phyloP scores from a whole-genome alignment of 2,797 vertebrate species.

The Anomalospiza imberbis region DNA sequence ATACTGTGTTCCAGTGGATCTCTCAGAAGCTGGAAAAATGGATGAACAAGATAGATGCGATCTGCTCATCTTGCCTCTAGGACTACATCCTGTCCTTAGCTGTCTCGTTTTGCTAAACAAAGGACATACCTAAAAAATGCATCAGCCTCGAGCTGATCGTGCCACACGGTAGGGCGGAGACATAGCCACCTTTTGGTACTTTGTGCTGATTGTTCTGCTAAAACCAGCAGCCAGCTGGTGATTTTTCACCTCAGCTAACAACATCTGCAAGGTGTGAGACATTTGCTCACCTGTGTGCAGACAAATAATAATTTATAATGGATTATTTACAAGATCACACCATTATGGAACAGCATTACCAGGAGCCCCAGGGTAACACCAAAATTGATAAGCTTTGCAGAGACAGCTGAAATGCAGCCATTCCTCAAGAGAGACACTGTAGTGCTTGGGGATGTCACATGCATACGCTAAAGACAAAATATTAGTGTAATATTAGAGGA shows the following conservation, averaged over 20 bases:
- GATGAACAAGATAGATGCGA: not conserved
- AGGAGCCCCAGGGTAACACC: not conserved
- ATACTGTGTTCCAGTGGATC: constrained; percentile 13
- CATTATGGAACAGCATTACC: not conserved
- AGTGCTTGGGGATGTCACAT: not conserved
- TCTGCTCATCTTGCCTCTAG: not conserved
- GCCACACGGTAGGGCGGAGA: not conserved
- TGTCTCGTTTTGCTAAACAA: not conserved
- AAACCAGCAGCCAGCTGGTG: not conserved
- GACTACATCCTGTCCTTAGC: not conserved
- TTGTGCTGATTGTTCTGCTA: not conserved
- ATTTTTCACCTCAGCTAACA: not conserved
- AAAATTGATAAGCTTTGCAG: not conserved
- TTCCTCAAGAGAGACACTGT: not conserved
- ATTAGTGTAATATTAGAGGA: not conserved
- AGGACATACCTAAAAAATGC: not conserved
- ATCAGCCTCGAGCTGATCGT: not conserved
- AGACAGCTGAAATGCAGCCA: not conserved
- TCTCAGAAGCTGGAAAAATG: constrained; percentile 4
- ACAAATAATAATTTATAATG: not conserved
- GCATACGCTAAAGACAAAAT: not conserved
- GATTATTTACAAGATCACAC: not conserved
- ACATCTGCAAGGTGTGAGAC: not conserved
- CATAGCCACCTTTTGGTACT: not conserved
- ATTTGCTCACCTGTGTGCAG: not conserved